A percentile compares a stretch with the other conserved stretches of the same genome.
Conservation (phyloP, 2,113 vertebrate species). For the Vicugna pacos region DNA sequence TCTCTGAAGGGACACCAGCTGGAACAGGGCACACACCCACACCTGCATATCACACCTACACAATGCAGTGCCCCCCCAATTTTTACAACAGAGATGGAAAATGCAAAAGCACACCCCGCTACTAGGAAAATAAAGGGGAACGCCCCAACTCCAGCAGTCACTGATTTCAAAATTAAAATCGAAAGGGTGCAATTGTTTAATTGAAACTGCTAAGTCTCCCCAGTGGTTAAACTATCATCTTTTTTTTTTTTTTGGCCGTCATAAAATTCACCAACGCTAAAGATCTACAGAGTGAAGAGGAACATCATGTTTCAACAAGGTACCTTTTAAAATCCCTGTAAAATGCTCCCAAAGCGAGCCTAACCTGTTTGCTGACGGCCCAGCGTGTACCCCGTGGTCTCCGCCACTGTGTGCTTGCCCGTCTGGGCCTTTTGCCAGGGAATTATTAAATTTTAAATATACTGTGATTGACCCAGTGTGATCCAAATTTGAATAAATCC, state of each 20-base stretch:
- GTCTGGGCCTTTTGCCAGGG: conserved; percentile 79
- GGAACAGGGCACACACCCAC: neutral
- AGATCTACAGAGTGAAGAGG: conserved; percentile 74
- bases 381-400: conserved; percentile 74
- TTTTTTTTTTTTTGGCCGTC: conserved; percentile 36
- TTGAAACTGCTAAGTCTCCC: conserved; percentile 53
- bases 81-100: conserved; percentile 10
- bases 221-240: conserved; percentile 57
- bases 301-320: conserved; percentile 85
- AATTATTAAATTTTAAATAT: conserved; percentile 83
- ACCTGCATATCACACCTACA: neutral
- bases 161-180: conserved; percentile 31
- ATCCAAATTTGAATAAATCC: conserved; percentile 82
- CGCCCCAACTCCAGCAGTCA: conserved; percentile 25
- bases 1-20: neutral
- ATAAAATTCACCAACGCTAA: conserved; percentile 69
- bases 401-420: conserved; percentile 70
- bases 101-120: neutral
- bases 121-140: conserved; percentile 20
- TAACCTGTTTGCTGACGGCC: conserved; percentile 85
- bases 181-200: conserved; percentile 44
- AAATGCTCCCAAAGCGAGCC: conserved; percentile 82
- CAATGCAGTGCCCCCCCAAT: neutral
- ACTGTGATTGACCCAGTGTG: conserved; percentile 79
- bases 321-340: conserved; percentile 83